These are phyloP conservation scores for Bugulina stolonifera DNA, from an alignment of 2,888 invertebrate species.

Conservation along the genomic window DNA sequence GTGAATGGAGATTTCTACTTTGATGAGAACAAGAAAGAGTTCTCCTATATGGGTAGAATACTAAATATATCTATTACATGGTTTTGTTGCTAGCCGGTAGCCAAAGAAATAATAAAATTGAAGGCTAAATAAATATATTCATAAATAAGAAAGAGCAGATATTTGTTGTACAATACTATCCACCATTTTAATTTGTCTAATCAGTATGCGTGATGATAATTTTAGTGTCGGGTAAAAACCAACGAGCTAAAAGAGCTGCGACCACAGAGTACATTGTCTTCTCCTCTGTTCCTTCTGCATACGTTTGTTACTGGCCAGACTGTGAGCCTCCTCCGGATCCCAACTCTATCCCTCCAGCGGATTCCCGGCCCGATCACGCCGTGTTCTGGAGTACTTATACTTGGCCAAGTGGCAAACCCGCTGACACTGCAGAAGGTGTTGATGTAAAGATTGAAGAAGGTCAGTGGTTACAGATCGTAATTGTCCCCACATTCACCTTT, in stretches of 20 bases:
- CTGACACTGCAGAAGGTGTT: not conserved
- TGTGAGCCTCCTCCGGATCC: conserved; percentile 38
- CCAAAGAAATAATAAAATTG: not conserved
- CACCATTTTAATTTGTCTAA: no score
- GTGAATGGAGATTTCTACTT: conserved; percentile 1
- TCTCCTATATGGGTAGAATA: conserved; percentile 29
- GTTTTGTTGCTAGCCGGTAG: not conserved
- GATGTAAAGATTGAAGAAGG: no score
- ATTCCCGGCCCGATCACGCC: conserved; percentile 29
- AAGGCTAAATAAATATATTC: not conserved
- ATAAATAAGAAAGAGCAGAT: not conserved
- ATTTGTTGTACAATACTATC: no score
- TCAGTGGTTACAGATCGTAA: no score
- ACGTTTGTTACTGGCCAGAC: conserved; percentile 36
- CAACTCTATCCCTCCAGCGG: conserved; percentile 31
- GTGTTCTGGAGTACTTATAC: conserved; percentile 29
- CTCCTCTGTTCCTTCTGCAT: conserved; percentile 30
- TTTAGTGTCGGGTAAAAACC: not conserved
- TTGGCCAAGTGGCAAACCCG: conserved; percentile 28
- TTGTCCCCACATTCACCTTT: no score
- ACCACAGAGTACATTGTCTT: not conserved
- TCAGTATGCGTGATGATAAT: no score
- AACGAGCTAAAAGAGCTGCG: not conserved
- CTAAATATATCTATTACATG: no score
- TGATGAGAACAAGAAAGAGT: not conserved